phyloP scores from a whole-genome alignment of 2,113 vertebrate species.

The Chrysemys picta region DNA sequence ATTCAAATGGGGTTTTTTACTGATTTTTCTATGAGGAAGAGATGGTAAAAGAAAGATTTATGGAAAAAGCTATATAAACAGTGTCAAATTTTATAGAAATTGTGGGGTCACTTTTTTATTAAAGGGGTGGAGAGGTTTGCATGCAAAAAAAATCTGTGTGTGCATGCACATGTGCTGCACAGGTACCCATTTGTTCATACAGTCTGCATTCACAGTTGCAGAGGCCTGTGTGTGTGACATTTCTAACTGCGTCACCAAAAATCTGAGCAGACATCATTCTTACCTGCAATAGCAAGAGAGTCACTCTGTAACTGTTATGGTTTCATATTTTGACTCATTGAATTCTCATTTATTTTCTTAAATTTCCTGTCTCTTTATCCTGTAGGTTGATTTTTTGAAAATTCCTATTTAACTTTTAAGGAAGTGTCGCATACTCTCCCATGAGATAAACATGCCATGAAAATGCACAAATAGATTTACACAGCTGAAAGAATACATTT shows the following conservation, averaged over 20 bases:
- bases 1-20: fast-evolving
- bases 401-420: not conserved
- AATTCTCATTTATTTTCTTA: not conserved
- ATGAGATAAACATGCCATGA: not conserved
- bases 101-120: not conserved
- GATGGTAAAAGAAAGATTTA: not conserved
- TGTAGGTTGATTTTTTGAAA: not conserved
- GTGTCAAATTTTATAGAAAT: not conserved
- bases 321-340: not conserved
- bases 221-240: not conserved
- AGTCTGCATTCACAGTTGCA: not conserved
- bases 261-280: not conserved
- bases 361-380: not conserved
- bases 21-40: not conserved
- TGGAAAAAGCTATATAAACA: not conserved
- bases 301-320: not conserved
- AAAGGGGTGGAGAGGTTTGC: not conserved
- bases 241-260: not conserved
- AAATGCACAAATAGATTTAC: not conserved
- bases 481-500: not conserved
- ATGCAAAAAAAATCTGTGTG: not conserved
- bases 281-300: not conserved
- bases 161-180: not conserved
- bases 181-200: not conserved
- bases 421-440: not conserved